Evolutionary conservation across 2,797 vertebrate genomes (phyloP).

Genomic region (Notolepis coatsorum): DNA sequence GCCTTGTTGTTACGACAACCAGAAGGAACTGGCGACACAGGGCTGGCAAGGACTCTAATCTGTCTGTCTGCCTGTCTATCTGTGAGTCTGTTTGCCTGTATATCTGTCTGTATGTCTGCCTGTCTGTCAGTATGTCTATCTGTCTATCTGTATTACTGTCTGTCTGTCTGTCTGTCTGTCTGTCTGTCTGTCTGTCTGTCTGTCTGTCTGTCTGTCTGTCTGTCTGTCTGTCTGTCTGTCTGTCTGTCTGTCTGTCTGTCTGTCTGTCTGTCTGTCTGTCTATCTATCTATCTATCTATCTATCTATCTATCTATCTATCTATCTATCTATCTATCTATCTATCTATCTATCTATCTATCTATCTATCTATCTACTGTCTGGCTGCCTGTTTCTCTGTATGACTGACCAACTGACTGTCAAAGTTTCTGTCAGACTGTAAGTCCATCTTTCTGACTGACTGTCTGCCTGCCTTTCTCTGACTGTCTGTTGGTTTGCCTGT

Average conservation of each 20-base stretch:
- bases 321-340: background rate
- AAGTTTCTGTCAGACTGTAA: constrained; percentile 30
- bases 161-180: background rate
- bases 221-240: background rate
- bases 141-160: constrained; percentile 16
- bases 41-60: constrained; percentile 10
- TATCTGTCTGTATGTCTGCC: constrained; percentile 2
- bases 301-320: background rate
- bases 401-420: too few relatives aligned
- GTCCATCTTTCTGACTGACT: background rate
- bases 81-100: background rate
- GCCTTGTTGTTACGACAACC: constrained; percentile 35
- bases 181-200: background rate
- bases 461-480: background rate
- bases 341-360: background rate
- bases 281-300: background rate
- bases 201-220: background rate
- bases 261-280: background rate
- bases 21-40: constrained; percentile 18
- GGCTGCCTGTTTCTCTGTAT: constrained; percentile 40
- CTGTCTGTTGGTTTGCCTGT: background rate
- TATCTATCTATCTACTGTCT: constrained; percentile 24
- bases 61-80: constrained; percentile 25
- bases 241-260: background rate
- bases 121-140: constrained; percentile 5